Evolutionary conservation across 1,140 invertebrate genomes (phyloP).

Genomic region (Steinernema khuongi): DNA sequence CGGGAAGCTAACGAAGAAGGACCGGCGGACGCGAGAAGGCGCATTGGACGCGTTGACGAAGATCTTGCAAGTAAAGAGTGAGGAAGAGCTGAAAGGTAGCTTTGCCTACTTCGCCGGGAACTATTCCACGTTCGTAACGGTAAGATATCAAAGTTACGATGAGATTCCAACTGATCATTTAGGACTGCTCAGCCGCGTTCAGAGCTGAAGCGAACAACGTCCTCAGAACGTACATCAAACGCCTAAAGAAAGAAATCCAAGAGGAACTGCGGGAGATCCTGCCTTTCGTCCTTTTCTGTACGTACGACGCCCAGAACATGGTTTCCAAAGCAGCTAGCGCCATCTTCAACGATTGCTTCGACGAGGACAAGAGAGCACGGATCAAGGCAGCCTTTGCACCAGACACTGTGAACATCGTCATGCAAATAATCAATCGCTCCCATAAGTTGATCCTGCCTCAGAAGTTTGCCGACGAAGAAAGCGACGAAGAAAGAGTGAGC

Average conservation of each 20-base stretch:
- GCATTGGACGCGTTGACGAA: neutral
- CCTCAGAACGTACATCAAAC: neutral
- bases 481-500: neutral
- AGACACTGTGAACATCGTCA: neutral
- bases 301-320: neutral
- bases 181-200: neutral
- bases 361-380: neutral
- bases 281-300: neutral
- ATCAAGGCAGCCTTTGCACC: neutral
- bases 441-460: constrained; percentile 5
- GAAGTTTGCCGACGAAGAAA: constrained; percentile 15
- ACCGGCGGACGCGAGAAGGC: neutral
- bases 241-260: neutral
- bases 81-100: neutral
- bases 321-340: neutral
- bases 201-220: neutral
- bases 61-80: neutral
- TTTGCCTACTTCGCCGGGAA: neutral
- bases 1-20: neutral
- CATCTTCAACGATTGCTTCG: neutral
- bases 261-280: neutral
- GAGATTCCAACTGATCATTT: neutral
- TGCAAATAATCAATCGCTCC: neutral
- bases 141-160: neutral
- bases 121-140: neutral